phyloP scores from a whole-genome alignment of 2,888 invertebrate genomes.

The Xylocampa areola region DNA sequence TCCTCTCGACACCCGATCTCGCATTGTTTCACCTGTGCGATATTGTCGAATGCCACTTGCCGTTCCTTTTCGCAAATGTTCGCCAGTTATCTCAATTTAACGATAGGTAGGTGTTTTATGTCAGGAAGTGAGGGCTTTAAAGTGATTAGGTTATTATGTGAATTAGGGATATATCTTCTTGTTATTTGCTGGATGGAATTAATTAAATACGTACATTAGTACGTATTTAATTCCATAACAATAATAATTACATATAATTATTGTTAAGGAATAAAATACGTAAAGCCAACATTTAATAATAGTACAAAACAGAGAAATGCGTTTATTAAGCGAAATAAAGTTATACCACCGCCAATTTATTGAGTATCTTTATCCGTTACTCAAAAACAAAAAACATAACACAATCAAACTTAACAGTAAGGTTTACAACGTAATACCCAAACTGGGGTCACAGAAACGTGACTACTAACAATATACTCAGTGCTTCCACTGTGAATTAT shows the following conservation, averaged over 20 bases:
- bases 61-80: constrained; percentile 55
- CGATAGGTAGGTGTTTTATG: constrained; percentile 61
- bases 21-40: constrained; percentile 58
- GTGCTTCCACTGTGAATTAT: constrained; percentile 55
- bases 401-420: constrained; percentile 19
- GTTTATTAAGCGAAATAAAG: too few species aligned
- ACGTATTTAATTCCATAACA: too few species aligned
- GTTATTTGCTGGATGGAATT: too few species aligned
- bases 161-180: constrained; percentile 8
- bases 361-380: too few species aligned
- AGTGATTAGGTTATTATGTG: constrained; percentile 19
- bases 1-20: constrained; percentile 44
- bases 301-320: too few species aligned
- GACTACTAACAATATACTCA: constrained; percentile 55
- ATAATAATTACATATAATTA: too few species aligned
- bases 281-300: too few species aligned
- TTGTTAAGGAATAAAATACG: too few species aligned
- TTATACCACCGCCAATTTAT: too few species aligned
- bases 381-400: too few species aligned
- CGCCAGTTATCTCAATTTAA: constrained; percentile 62
- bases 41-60: constrained; percentile 60
- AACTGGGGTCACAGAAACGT: constrained; percentile 52
- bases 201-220: too few species aligned
- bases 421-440: constrained; percentile 36
- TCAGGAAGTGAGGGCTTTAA: constrained; percentile 46